Conservation (phyloP, 2,113 vertebrate genomes). For the Grammomys dolichurus region DNA sequence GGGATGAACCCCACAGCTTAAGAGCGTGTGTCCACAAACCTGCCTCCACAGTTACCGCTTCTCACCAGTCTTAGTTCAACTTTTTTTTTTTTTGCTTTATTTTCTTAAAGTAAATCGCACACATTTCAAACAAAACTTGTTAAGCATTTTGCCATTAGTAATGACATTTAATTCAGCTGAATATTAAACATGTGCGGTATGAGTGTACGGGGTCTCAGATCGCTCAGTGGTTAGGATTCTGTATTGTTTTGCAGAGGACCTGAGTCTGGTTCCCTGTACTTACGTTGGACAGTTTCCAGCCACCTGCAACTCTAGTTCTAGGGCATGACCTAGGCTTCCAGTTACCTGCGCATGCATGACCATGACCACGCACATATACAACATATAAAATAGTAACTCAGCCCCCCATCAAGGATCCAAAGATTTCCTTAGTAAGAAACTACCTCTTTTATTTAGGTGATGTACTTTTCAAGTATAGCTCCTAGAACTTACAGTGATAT, state of each 20-base stretch:
- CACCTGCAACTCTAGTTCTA: background rate
- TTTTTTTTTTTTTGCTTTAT: conserved; percentile 9
- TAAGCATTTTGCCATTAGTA: conserved; percentile 41
- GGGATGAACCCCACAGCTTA: background rate
- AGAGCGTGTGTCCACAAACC: background rate
- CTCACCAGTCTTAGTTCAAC: conserved; percentile 30
- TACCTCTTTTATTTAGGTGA: background rate
- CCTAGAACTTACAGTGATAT: background rate
- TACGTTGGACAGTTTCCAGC: background rate
- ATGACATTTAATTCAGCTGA: conserved; percentile 46
- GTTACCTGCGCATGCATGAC: background rate
- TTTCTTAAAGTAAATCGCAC: conserved; percentile 14
- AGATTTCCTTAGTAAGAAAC: conserved; percentile 37
- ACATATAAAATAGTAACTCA: background rate
- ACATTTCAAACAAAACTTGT: conserved; percentile 36
- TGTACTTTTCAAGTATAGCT: background rate
- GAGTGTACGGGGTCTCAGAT: background rate
- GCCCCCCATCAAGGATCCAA: background rate
- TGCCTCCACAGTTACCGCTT: background rate
- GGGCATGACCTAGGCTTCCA: background rate
- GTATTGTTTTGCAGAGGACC: background rate
- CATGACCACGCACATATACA: background rate
- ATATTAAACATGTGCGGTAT: conserved; percentile 25
- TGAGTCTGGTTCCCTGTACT: background rate
- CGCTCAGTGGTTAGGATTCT: background rate